Conservation (phyloP, 1,140 invertebrate genomes). For the Aleiodes sp. region DNA sequence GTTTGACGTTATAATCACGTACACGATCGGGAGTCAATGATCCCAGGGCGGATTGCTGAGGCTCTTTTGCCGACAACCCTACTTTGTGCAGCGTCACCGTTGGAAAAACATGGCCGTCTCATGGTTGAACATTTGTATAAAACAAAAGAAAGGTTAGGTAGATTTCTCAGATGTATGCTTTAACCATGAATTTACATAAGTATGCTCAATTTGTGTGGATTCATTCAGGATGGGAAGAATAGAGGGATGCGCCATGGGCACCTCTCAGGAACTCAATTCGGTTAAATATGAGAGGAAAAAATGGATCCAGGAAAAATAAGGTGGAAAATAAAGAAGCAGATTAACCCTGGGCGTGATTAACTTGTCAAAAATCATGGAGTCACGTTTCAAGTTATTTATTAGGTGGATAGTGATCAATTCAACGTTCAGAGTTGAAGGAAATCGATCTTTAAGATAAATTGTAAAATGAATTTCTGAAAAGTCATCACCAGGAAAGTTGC, state of each 20-base stretch:
- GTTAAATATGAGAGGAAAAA: background rate
- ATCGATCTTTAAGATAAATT: too few species aligned
- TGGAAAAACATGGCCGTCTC: conserved; percentile 11
- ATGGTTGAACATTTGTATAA: conserved; percentile 4
- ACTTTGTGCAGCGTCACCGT: background rate
- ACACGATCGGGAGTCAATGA: conserved; percentile 1
- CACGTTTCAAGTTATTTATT: conserved; percentile 60
- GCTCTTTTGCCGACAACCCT: background rate
- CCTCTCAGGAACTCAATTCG: background rate
- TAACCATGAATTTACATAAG: conserved; percentile 4
- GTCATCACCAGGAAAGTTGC: too few species aligned
- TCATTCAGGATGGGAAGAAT: background rate
- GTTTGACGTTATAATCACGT: conserved; percentile 9
- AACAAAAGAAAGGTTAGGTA: conserved; percentile 6
- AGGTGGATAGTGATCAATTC: conserved; percentile 24
- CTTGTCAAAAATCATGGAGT: conserved; percentile 62
- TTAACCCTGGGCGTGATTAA: conserved; percentile 52
- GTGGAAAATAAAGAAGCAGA: background rate
- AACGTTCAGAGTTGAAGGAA: too few species aligned
- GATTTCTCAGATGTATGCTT: background rate
- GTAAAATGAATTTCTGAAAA: too few species aligned
- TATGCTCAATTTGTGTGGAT: conserved; percentile 8
- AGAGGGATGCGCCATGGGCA: background rate
- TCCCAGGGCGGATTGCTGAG: background rate
- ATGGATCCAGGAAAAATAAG: background rate